A percentile compares a stretch with the other conserved stretches of the same genome.
phyloP scores from a whole-genome alignment of 2,888 invertebrate genomes.

The Rotaria macrura region DNA sequence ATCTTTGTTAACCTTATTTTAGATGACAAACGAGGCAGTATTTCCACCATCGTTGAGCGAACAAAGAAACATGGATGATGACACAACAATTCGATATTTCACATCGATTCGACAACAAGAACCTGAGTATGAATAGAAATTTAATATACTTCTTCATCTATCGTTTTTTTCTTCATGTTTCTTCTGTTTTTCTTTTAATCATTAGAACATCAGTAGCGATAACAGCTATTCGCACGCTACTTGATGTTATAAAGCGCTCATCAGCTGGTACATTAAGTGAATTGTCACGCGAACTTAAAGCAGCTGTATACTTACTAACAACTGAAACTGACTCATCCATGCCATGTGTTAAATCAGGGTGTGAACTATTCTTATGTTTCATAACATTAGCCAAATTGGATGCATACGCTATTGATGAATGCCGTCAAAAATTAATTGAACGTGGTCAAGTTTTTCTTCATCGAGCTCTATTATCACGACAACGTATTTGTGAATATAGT shows the following conservation, averaged over 20 bases:
- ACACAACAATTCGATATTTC: background rate
- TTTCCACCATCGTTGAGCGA: no score
- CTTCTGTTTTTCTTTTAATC: no score
- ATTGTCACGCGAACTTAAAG: conserved; percentile 65
- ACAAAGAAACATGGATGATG: background rate
- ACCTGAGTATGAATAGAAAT: background rate
- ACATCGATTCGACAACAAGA: background rate
- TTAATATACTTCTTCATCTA: no score
- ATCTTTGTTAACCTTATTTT: background rate
- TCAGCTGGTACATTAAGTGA: conserved; percentile 74
- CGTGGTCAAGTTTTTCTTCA: conserved; percentile 68
- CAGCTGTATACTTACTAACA: conserved; percentile 66
- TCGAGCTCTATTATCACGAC: conserved; percentile 65
- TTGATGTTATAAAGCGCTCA: conserved; percentile 61
- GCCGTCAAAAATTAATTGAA: conserved; percentile 63
- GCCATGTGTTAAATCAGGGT: conserved; percentile 79
- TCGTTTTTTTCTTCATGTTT: no score
- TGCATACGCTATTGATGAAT: conserved; percentile 50
- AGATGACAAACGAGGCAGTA: background rate
- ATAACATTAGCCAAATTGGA: conserved; percentile 78
- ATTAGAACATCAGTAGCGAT: conserved; percentile 59
- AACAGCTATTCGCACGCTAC: conserved; percentile 74
- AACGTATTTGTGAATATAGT: conserved; percentile 71
- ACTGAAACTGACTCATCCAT: conserved; percentile 70
- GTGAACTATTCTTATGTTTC: conserved; percentile 79